Base-by-base conservation (phyloP, 2,888 invertebrate species). In the Andrena bicolor region DNA sequence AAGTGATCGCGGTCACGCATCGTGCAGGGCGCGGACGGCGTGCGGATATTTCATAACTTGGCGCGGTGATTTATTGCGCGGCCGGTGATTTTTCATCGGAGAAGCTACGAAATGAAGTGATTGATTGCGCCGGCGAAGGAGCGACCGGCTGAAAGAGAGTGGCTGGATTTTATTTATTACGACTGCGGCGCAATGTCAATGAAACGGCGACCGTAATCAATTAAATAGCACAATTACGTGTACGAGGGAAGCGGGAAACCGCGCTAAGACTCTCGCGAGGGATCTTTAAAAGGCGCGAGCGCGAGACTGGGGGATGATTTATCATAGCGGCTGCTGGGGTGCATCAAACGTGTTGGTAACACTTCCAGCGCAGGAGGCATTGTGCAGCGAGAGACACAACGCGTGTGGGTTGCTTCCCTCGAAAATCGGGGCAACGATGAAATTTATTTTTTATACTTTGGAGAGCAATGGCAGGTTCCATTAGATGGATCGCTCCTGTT, bases 71-170 rank as follows among this genome's bases (percentile, higher is more conserved):
- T 88, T 89, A 88, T 88, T 78, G 86, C 86, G 49, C 28, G 80
- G 71, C 65, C 78, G 87, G 85, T 76, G 87, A 89, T 88, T 88
- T 88, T 88, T 89, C 89, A 88, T 83, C 87, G 84, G 71, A 70
- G 77, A 81, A 77, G 81, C 80, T 84, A 84, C 87, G 76, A 78
- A 87, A 87, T 83, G 83, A 88, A 87, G 83, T 88, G 88, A 88
- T 88, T 88, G 88, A 88, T 88, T 86, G 83, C 87, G 58, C 71
- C 78, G 64, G 76, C 82, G 79, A 88, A 88, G 78, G 76, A 86
- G 69, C 68, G 65, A 41, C 41, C 76, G 68, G 70, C 66, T 68
- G 75, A 79, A 69, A 64, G 71, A 70, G 74, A 68, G 68, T 56
- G 56, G 48, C 53, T 30, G 72, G 28, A 58, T 82, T 82, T 83